These are phyloP conservation scores for Biston betularia DNA, from an alignment of 2,888 invertebrate genomes.

Conservation along the genomic window DNA sequence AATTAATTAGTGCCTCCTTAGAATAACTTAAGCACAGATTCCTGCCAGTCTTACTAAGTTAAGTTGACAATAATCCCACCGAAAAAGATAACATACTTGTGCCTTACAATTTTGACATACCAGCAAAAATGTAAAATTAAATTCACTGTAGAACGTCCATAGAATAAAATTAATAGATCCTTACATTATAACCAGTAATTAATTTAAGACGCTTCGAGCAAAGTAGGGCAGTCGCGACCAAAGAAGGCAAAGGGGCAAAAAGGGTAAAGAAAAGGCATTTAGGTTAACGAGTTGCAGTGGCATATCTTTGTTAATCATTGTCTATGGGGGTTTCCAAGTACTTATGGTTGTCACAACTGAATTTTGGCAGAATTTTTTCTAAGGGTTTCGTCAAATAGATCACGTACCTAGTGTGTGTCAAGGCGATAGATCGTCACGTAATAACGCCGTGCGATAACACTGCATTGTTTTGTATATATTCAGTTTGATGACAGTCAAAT, in stretches of 20 bases:
- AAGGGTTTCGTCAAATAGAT: no score
- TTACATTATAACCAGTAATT: conserved; percentile 39
- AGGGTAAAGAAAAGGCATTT: conserved; percentile 46
- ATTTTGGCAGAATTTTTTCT: not conserved
- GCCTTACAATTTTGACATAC: not conserved
- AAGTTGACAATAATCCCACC: no score
- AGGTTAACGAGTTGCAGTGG: conserved; percentile 57
- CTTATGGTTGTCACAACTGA: not conserved
- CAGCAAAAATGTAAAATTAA: conserved; percentile 13
- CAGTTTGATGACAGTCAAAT: no score
- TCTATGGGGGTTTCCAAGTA: conserved; percentile 10
- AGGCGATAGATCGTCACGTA: no score
- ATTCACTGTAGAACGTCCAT: conserved; percentile 4
- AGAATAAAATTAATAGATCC: conserved; percentile 26
- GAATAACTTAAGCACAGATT: no score
- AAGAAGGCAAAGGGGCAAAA: conserved; percentile 26
- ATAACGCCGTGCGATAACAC: no score
- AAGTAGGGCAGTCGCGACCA: conserved; percentile 4
- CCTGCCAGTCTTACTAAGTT: no score
- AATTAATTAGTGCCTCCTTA: no score
- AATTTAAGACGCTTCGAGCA: conserved; percentile 29
- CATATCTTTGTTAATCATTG: conserved; percentile 36
- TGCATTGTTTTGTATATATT: no score
- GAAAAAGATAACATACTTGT: no score
- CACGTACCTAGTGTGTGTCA: no score